These are phyloP conservation scores for Aromia moschata DNA, from an alignment of 2,888 invertebrate species.

Conservation along the genomic window DNA sequence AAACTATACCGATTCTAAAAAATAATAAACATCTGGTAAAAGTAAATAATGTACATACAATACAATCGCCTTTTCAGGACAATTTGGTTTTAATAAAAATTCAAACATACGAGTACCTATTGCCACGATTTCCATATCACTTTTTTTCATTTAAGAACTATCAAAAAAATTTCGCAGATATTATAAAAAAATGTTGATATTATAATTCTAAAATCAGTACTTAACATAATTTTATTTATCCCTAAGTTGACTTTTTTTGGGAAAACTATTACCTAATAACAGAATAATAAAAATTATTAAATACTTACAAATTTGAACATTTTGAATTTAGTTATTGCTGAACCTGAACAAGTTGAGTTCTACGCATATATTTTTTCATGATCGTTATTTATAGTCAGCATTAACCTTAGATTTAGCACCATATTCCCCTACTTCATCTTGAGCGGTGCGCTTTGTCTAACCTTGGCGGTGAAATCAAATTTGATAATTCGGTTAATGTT, in stretches of 20 bases:
- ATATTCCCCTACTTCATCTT: conserved; percentile 7
- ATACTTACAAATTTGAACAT: conserved; percentile 48
- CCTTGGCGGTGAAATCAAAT: conserved; percentile 21
- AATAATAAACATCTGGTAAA: no score
- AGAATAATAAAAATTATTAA: background rate
- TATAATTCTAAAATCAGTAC: background rate
- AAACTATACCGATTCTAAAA: background rate
- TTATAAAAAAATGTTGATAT: background rate
- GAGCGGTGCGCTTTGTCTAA: conserved; percentile 18
- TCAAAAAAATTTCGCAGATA: background rate
- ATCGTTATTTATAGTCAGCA: conserved; percentile 10
- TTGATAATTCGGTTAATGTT: conserved; percentile 2
- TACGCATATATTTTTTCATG: conserved; percentile 14
- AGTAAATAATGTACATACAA: no score
- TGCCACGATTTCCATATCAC: background rate
- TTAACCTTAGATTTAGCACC: conserved; percentile 14
- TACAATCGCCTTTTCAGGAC: no score
- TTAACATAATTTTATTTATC: background rate
- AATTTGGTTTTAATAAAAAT: background rate
- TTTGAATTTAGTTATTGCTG: conserved; percentile 28
- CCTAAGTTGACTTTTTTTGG: background rate
- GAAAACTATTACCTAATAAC: background rate
- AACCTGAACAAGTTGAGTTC: conserved; percentile 10
- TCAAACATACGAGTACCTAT: background rate
- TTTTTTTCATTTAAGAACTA: background rate